A percentile compares a stretch with the other conserved stretches of the same genome.
Conservation (phyloP, 2,888 invertebrate species). For the Drosophila kokeensis region DNA sequence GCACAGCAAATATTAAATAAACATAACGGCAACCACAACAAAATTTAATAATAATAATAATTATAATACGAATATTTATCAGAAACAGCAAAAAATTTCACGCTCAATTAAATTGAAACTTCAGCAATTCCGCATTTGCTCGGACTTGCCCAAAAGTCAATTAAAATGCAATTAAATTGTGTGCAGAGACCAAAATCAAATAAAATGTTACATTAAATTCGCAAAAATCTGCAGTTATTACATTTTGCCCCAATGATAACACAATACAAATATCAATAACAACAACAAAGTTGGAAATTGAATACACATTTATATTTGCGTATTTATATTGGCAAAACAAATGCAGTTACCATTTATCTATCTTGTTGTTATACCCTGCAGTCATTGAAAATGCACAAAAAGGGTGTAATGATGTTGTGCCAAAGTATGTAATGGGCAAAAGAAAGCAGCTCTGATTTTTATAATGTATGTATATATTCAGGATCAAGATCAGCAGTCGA, state of each 20-base stretch:
- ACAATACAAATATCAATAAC: constrained; percentile 13
- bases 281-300: constrained; percentile 36
- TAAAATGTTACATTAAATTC: constrained; percentile 35
- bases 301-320: constrained; percentile 41
- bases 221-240: constrained; percentile 7
- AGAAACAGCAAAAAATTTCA: constrained; percentile 13
- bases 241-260: constrained; percentile 27
- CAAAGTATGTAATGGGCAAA: not conserved
- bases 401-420: not conserved
- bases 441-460: not conserved
- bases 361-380: not conserved
- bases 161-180: constrained; percentile 68
- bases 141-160: constrained; percentile 44
- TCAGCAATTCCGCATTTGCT: constrained; percentile 23
- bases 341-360: constrained; percentile 41
- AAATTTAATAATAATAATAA: constrained; percentile 2
- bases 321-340: constrained; percentile 44
- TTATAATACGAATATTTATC: not conserved
- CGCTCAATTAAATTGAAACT: constrained; percentile 59
- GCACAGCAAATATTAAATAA: not conserved
- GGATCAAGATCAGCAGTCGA: not conserved
- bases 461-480: not conserved
- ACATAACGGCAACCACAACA: not conserved
- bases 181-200: constrained; percentile 39
- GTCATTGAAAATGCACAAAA: not conserved